These are phyloP conservation scores for Auanema sp. DNA, from an alignment of 2,888 invertebrate genomes.

Conservation along the genomic window DNA sequence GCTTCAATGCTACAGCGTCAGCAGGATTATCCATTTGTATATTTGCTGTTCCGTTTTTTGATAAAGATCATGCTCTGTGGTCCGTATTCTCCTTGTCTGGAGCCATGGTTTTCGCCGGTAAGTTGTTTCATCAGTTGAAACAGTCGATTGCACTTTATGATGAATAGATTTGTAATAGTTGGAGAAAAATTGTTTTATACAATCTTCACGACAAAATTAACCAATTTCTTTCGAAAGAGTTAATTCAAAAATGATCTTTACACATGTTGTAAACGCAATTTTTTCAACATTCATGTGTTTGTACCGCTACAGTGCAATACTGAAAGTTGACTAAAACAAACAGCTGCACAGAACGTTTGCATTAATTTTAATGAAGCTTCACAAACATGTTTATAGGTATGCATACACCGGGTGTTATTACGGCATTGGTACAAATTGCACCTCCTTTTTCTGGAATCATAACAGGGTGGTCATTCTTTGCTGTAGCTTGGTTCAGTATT, in stretches of 20 bases:
- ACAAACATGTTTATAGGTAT: conserved; percentile 30
- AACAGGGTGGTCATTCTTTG: conserved; percentile 56
- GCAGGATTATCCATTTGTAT: conserved; percentile 55
- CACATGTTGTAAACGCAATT: neutral
- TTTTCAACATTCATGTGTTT: neutral
- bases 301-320: too few relatives aligned
- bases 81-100: conserved; percentile 56
- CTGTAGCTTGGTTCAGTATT: conserved; percentile 54
- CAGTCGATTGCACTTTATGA: neutral
- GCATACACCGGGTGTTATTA: conserved; percentile 60
- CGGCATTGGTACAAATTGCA: conserved; percentile 59
- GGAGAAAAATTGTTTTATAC: neutral
- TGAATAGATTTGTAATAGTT: neutral
- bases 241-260: neutral
- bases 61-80: conserved; percentile 50
- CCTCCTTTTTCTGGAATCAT: conserved; percentile 62
- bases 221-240: neutral
- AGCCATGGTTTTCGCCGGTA: conserved; percentile 60
- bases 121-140: conserved; percentile 8
- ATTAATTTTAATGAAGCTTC: too few relatives aligned
- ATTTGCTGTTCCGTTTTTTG: conserved; percentile 53
- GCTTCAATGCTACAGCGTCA: conserved; percentile 58
- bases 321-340: too few relatives aligned
- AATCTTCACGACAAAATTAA: neutral
- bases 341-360: too few relatives aligned